Percentiles rank a stretch among this genome's conserved stretches.
Evolutionary conservation across 1,140 invertebrate species (phyloP).

Genomic region (Antheraea pernyi): DNA sequence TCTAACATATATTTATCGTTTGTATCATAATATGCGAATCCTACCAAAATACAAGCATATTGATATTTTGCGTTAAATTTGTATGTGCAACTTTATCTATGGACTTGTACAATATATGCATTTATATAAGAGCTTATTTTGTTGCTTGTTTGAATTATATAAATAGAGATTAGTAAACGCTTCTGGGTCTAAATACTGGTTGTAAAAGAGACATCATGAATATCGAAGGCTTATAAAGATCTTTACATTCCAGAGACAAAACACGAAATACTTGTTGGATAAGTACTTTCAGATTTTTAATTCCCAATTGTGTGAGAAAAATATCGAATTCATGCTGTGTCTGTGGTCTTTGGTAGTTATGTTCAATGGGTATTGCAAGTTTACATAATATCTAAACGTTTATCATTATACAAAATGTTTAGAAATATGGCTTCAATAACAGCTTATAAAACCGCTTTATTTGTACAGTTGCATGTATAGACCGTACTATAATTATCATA

Average conservation of each 20-base stretch:
- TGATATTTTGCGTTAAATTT: not conserved
- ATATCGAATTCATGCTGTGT: not conserved
- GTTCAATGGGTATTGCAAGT: not conserved
- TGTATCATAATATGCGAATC: too few species aligned
- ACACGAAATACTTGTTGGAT: too few species aligned
- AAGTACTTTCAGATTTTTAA: too few species aligned
- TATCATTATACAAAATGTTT: not conserved
- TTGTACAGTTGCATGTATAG: not conserved
- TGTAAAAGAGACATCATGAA: not conserved
- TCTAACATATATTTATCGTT: not conserved
- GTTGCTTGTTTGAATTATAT: not conserved
- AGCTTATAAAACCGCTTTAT: not conserved
- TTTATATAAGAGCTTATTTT: not conserved
- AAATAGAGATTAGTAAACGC: not conserved
- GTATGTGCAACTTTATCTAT: not conserved
- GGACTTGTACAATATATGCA: not conserved
- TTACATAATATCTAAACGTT: not conserved
- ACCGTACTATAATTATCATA: conserved; percentile 7
- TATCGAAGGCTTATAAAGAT: not conserved
- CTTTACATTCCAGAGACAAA: not conserved
- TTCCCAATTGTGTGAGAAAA: not conserved
- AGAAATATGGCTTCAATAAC: not conserved
- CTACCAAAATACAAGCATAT: not conserved
- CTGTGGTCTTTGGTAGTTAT: not conserved
- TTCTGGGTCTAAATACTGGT: not conserved